These are phyloP conservation scores for Andrena praecox DNA, from an alignment of 2,888 invertebrate species.

Conservation along the genomic window DNA sequence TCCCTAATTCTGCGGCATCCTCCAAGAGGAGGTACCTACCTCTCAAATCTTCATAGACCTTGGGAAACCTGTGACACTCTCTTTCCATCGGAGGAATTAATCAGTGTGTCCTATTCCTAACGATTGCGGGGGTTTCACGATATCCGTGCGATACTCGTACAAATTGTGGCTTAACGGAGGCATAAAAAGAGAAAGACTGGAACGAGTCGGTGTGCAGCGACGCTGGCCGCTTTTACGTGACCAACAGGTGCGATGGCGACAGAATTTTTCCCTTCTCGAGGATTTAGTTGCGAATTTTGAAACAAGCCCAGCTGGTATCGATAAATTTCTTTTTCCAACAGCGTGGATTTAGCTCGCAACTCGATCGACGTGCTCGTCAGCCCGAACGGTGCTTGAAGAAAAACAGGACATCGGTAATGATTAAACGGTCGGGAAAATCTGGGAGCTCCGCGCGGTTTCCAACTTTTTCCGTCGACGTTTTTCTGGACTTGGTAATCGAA, in stretches of 20 bases:
- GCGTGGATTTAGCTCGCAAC: background rate
- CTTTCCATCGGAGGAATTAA: no score
- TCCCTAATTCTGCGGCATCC: background rate
- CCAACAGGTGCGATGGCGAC: slow-evolving; percentile 62
- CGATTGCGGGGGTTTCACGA: no score
- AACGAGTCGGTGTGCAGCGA: slow-evolving; percentile 19
- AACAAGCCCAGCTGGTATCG: background rate
- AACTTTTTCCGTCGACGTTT: background rate
- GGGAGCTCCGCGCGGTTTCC: background rate
- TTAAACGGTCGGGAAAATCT: slow-evolving; percentile 14
- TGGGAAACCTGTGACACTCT: no score
- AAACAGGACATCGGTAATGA: slow-evolving; percentile 17
- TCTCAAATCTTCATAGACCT: no score
- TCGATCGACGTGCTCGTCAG: background rate
- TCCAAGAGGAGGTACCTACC: no score
- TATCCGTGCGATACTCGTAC: background rate
- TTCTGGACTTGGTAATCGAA: background rate
- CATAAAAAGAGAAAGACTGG: background rate
- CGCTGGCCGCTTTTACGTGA: slow-evolving; percentile 12
- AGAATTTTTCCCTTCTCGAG: slow-evolving; percentile 38
- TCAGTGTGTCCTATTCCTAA: no score
- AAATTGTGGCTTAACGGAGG: background rate
- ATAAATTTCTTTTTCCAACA: slow-evolving; percentile 9
- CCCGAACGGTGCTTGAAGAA: slow-evolving; percentile 13
- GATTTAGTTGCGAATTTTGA: slow-evolving; percentile 14